Conservation (phyloP, 2,888 invertebrate species). For the Drosophila paramelanica region DNA sequence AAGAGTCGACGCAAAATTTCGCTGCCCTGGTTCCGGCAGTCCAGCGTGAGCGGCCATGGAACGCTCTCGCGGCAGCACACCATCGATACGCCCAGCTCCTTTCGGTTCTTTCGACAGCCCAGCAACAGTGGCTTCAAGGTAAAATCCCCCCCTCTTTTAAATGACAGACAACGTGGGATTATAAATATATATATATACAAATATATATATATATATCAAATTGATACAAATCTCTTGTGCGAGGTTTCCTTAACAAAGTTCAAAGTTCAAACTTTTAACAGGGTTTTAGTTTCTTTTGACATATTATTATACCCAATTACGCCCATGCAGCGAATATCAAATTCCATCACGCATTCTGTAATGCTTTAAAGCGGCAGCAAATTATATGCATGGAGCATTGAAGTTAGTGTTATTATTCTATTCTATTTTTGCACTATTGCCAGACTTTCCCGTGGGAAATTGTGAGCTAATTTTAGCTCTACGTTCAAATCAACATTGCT, state of each 20-base stretch:
- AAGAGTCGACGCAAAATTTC: slow-evolving; percentile 94
- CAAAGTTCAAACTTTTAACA: slow-evolving; percentile 4
- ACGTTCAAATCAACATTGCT: too few relatives aligned
- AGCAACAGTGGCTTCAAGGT: slow-evolving; percentile 85
- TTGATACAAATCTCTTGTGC: background rate
- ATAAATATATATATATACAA: background rate
- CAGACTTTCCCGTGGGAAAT: too few relatives aligned
- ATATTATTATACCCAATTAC: background rate
- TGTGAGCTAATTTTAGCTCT: too few relatives aligned
- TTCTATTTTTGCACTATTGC: too few relatives aligned
- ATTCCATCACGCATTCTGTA: too few relatives aligned
- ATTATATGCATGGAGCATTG: too few relatives aligned
- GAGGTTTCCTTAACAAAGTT: slow-evolving; percentile 1
- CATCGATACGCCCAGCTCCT: slow-evolving; percentile 95
- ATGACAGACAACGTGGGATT: slow-evolving; percentile 6
- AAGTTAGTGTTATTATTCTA: background rate
- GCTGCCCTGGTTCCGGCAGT: slow-evolving; percentile 95
- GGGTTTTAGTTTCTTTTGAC: background rate
- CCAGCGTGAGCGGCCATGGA: slow-evolving; percentile 89
- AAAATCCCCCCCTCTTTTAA: slow-evolving; percentile 14
- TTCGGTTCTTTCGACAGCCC: slow-evolving; percentile 90
- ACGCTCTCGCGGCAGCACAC: slow-evolving; percentile 93
- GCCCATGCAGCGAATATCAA: too few relatives aligned
- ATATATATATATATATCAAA: background rate
- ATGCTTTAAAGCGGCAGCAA: too few relatives aligned